These are phyloP conservation scores for Dilophus febrilis DNA, from an alignment of 2,888 invertebrate species.

Conservation along the genomic window DNA sequence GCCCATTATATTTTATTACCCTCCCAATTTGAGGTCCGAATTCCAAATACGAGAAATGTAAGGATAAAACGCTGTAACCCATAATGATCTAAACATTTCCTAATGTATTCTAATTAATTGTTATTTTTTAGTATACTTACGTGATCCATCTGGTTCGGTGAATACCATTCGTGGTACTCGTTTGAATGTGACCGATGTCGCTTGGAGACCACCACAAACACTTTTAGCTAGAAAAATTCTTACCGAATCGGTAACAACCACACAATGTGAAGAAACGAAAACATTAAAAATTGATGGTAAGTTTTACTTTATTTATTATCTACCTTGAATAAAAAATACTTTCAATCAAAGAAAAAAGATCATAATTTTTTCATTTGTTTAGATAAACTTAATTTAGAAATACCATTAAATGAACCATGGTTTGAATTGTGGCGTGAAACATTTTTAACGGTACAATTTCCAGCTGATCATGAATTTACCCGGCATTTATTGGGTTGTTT, in stretches of 20 bases:
- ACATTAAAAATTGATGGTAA: conserved; percentile 36
- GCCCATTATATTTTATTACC: conserved; percentile 1
- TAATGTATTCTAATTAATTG: neutral
- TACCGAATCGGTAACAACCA: conserved; percentile 60
- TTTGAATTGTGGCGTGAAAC: conserved; percentile 90
- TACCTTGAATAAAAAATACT: too few relatives aligned
- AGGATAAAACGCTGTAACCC: neutral
- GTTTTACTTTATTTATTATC: conserved; percentile 6
- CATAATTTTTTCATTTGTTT: conserved; percentile 5
- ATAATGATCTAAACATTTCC: neutral
- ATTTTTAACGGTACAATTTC: conserved; percentile 72
- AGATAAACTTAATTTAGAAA: conserved; percentile 42
- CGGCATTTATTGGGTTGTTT: conserved; percentile 75
- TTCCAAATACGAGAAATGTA: too few relatives aligned
- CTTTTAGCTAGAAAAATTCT: conserved; percentile 67
- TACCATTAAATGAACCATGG: conserved; percentile 76
- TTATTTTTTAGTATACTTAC: conserved; percentile 49
- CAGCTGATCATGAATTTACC: conserved; percentile 91
- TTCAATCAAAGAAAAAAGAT: too few relatives aligned
- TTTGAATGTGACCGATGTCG: conserved; percentile 65
- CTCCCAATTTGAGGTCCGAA: too few relatives aligned
- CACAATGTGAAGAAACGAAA: conserved; percentile 37
- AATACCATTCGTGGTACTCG: conserved; percentile 60
- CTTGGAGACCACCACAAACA: conserved; percentile 64
- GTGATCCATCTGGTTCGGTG: conserved; percentile 61